Evolutionary conservation across 2,797 vertebrate genomes (phyloP).

Genomic region (Synanceia verrucosa): DNA sequence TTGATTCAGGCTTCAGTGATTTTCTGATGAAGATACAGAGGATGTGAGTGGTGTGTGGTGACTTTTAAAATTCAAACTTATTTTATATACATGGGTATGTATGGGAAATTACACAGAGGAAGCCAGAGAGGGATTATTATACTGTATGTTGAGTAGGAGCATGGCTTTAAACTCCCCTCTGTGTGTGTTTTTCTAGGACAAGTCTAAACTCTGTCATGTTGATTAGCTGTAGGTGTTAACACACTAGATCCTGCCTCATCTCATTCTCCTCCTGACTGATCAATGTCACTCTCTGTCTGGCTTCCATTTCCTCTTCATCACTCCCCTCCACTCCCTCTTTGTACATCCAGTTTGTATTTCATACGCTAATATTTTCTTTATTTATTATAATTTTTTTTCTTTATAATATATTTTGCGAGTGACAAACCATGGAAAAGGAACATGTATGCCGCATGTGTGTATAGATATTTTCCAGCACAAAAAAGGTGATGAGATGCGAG

Average conservation of each 20-base stretch:
- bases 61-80: slow-evolving; percentile 31
- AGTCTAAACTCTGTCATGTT: slow-evolving; percentile 84
- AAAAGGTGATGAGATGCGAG: slow-evolving; percentile 11
- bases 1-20: slow-evolving; percentile 50
- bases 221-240: slow-evolving; percentile 86
- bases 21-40: slow-evolving; percentile 71
- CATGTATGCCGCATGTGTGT: neutral
- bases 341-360: slow-evolving; percentile 21
- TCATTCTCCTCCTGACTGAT: slow-evolving; percentile 80
- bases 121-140: neutral
- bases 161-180: slow-evolving; percentile 19
- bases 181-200: slow-evolving; percentile 74
- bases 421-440: neutral
- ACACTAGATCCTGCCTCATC: slow-evolving; percentile 76
- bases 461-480: slow-evolving; percentile 7
- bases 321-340: slow-evolving; percentile 13
- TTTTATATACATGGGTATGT: slow-evolving; percentile 13
- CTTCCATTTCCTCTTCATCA: slow-evolving; percentile 40
- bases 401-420: neutral
- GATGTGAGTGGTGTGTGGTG: slow-evolving; percentile 21
- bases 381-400: neutral
- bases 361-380: slow-evolving; percentile 1
- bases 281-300: slow-evolving; percentile 75
- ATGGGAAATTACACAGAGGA: neutral
- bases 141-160: neutral